Percentiles rank a stretch among this genome's conserved stretches.
These are phyloP conservation scores for Rhodeus uyekii DNA, from an alignment of 2,797 vertebrate species.

Conservation along the genomic window DNA sequence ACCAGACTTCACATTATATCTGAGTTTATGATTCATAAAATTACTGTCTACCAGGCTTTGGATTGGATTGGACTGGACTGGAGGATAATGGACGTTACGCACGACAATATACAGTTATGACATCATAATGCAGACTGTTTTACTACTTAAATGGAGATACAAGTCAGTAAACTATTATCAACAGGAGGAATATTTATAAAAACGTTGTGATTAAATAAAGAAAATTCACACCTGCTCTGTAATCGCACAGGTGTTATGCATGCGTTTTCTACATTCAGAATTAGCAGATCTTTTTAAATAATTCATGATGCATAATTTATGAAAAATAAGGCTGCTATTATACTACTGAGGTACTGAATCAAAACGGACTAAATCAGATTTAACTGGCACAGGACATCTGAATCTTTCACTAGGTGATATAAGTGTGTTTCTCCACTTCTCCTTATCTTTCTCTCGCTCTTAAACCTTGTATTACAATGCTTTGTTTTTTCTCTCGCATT, in stretches of 20 bases:
- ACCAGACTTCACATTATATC: neutral
- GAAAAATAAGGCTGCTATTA: neutral
- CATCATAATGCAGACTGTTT: neutral
- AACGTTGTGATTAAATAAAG: neutral
- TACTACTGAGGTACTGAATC: neutral
- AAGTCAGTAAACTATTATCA: neutral
- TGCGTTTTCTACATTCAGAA: neutral
- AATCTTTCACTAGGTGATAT: neutral
- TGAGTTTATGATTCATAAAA: neutral
- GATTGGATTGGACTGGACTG: neutral
- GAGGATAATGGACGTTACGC: neutral
- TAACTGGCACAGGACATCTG: neutral
- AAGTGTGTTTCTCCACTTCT: neutral
- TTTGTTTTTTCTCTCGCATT: constrained; percentile 13
- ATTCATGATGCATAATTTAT: neutral
- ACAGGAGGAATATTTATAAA: neutral
- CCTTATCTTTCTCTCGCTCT: neutral
- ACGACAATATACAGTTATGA: neutral
- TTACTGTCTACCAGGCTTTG: neutral
- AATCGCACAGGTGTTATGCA: neutral
- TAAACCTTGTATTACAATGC: constrained; percentile 17
- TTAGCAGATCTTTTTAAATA: constrained; percentile 10
- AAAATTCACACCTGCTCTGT: neutral
- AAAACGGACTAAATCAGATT: neutral
- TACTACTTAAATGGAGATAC: too few relatives aligned